A percentile compares a stretch with the other conserved stretches of the same genome.
Conservation (phyloP, 2,797 vertebrate species). For the Serranus cabrilla region DNA sequence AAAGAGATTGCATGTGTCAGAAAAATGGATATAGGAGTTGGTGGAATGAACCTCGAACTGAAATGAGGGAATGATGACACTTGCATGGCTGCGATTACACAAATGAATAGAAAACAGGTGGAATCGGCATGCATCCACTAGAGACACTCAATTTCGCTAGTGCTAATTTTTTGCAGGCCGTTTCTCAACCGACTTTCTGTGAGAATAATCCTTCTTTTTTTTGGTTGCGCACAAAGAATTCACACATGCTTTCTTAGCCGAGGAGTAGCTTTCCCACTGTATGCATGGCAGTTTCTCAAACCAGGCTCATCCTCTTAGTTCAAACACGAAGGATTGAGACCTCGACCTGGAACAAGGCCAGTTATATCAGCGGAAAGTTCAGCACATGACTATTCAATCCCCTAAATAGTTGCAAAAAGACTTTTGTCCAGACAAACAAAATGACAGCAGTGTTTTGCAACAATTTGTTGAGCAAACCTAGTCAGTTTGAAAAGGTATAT, state of each 20-base stretch:
- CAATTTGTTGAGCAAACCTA: slow-evolving; percentile 75
- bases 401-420: slow-evolving; percentile 50
- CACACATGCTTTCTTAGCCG: slow-evolving; percentile 36
- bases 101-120: slow-evolving; percentile 83
- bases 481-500: slow-evolving; percentile 62
- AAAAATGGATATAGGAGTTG: slow-evolving; percentile 69
- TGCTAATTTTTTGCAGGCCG: slow-evolving; percentile 61
- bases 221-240: slow-evolving; percentile 40
- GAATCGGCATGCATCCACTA: slow-evolving; percentile 51
- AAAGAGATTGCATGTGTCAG: slow-evolving; percentile 75
- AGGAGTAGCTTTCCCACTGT: slow-evolving; percentile 34
- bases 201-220: slow-evolving; percentile 30
- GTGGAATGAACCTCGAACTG: slow-evolving; percentile 56
- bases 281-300: slow-evolving; percentile 44
- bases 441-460: slow-evolving; percentile 64
- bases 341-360: slow-evolving; percentile 29
- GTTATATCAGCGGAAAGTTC: slow-evolving; percentile 53
- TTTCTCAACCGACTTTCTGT: slow-evolving; percentile 43
- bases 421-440: slow-evolving; percentile 59
- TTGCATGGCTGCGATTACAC: slow-evolving; percentile 72
- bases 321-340: slow-evolving; percentile 55
- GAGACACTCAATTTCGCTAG: slow-evolving; percentile 64
- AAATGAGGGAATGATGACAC: slow-evolving; percentile 78
- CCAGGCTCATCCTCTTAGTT: slow-evolving; percentile 54
- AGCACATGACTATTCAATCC: slow-evolving; percentile 39